Percentiles rank a stretch among this genome's conserved stretches.
These are phyloP conservation scores for Phylloscopus trochilus DNA, from an alignment of 2,113 vertebrate species.

Conservation along the genomic window DNA sequence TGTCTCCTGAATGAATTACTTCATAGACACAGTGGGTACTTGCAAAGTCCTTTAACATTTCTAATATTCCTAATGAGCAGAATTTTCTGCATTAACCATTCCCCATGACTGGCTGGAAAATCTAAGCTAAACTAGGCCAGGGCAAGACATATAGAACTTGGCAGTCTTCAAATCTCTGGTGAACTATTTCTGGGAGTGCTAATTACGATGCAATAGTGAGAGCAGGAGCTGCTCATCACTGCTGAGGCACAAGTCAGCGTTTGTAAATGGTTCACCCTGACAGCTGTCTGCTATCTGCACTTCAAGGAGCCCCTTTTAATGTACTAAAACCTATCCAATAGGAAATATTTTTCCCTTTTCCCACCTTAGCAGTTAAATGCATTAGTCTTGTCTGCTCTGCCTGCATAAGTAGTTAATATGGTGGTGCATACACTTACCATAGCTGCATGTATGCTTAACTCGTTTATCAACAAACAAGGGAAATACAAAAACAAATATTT, in stretches of 20 bases:
- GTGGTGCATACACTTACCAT: not conserved
- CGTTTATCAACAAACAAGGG: not conserved
- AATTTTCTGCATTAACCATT: constrained; percentile 18
- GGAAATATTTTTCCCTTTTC: not conserved
- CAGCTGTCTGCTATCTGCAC: constrained; percentile 1
- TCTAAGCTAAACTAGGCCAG: constrained; percentile 24
- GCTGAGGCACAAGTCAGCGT: not conserved
- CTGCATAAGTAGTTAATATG: not conserved
- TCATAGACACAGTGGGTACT: not conserved
- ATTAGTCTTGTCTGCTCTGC: not conserved
- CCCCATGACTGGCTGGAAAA: not conserved
- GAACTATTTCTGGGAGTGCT: constrained; percentile 23
- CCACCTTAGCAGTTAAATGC: not conserved
- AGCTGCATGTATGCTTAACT: not conserved
- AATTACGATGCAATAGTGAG: constrained; percentile 35
- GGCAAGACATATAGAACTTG: not conserved
- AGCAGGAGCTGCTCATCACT: not conserved
- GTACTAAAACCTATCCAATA: not conserved
- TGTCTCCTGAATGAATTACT: not conserved
- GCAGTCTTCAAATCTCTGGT: constrained; percentile 24
- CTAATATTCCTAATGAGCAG: not conserved
- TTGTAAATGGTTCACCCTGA: constrained; percentile 6
- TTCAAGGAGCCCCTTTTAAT: not conserved
- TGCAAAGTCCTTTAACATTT: not conserved
- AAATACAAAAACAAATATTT: not conserved